phyloP scores from a whole-genome alignment of 1,140 invertebrate genomes.

The Caenorhabditis latens region DNA sequence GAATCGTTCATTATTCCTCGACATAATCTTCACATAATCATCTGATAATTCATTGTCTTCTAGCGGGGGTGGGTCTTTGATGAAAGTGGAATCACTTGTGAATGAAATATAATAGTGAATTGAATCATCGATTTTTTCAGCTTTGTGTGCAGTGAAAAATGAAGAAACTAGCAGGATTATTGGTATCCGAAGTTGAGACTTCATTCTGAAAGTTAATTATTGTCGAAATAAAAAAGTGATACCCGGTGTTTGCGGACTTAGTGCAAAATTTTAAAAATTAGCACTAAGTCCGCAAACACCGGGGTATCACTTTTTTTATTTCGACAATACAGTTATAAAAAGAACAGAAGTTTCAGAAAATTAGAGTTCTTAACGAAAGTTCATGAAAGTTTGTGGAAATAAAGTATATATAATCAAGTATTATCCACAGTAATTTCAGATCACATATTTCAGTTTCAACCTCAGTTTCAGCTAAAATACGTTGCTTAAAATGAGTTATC shows the following conservation, averaged over 20 bases:
- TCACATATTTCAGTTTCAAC: no score
- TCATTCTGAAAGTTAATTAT: background rate
- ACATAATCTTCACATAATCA: constrained; percentile 44
- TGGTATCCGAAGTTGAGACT: background rate
- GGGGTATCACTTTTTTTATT: no score
- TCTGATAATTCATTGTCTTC: background rate
- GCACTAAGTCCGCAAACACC: no score
- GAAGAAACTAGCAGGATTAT: background rate
- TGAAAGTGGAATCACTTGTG: background rate
- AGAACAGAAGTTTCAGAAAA: background rate
- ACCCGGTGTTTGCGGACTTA: no score
- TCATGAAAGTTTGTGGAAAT: background rate
- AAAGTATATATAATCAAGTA: background rate
- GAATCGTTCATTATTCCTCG: constrained; percentile 58
- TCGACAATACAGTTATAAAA: background rate
- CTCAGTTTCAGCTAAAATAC: background rate
- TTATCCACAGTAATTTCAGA: constrained; percentile 35
- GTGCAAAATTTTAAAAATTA: no score
- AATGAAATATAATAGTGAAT: constrained; percentile 59
- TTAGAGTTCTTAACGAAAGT: background rate
- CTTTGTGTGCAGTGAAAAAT: background rate
- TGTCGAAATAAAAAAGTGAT: no score
- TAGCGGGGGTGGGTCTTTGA: background rate
- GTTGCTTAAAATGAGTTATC: background rate
- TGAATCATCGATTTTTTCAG: constrained; percentile 55